Percentiles rank a stretch among this genome's conserved stretches.
Conservation (phyloP, 2,888 invertebrate genomes). For the Zaprionus bogoriensis region DNA sequence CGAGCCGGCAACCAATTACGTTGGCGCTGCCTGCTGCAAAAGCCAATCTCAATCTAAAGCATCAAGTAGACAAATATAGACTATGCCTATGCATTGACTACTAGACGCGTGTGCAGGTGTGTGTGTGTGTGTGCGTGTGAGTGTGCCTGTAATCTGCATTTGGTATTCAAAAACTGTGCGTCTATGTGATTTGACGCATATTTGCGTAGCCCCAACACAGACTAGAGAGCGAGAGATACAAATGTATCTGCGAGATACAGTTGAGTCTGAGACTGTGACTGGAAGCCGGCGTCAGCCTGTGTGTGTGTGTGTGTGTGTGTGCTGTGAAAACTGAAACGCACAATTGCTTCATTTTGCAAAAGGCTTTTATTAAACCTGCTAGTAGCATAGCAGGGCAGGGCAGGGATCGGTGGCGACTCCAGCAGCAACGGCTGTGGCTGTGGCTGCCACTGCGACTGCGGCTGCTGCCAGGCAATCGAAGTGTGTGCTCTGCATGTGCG, state of each 20-base stretch:
- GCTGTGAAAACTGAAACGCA: conserved; percentile 48
- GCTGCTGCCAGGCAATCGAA: conserved; percentile 48
- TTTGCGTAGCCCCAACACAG: conserved; percentile 59
- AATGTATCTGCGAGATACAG: conserved; percentile 49
- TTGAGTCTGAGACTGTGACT: conserved; percentile 29
- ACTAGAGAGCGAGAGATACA: conserved; percentile 47
- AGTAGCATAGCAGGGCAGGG: conserved; percentile 15
- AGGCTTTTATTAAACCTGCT: conserved; percentile 73
- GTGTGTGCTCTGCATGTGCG: conserved; percentile 37
- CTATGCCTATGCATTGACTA: conserved; percentile 43
- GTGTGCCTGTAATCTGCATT: conserved; percentile 53
- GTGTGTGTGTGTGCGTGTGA: conserved; percentile 9
- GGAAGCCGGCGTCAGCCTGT: conserved; percentile 39
- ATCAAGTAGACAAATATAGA: conserved; percentile 75
- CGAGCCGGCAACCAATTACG: conserved; percentile 58
- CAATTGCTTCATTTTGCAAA: conserved; percentile 75
- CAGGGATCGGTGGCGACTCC: conserved; percentile 4
- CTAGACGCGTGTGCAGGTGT: conserved; percentile 9
- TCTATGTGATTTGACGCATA: conserved; percentile 77
- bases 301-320: too few species aligned
- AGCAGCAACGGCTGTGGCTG: conserved; percentile 31
- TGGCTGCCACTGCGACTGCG: conserved; percentile 37
- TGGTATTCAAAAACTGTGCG: conserved; percentile 78
- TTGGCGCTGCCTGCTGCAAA: too few species aligned
- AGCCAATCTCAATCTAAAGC: conserved; percentile 70